Evolutionary conservation across 1,140 invertebrate genomes (phyloP), one percentile per base, ranked within the genome.

Genomic region (Saxidomus purpurata): DNA sequence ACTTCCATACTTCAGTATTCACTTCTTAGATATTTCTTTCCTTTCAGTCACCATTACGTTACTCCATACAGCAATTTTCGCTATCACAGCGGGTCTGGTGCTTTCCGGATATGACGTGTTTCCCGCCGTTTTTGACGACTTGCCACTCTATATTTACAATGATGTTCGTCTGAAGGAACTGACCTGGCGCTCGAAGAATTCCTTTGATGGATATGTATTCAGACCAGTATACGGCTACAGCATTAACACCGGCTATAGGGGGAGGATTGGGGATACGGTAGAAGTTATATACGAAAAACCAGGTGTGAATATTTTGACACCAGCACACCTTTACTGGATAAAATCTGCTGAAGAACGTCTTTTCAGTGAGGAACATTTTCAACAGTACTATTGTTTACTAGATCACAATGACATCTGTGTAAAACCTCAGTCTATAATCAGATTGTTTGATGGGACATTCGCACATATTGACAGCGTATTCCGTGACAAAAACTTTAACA

Each of bases 51-150:
- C 77, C 2, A 19, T 74, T 8, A 47, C 79, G 22, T 47, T 79
- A 8, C 22, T 84, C 17, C 89, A 90, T 59, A 2, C 77, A 38
- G 40, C 47, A 0, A 40, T 59, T 6, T 49, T 92, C 94, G 95
- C 49, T 9, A n/a, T 85, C 8, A 90, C 89, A 19, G n/a, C 71
- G 13, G 82, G 82, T 38, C 52, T 92, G 17, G 43, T 79, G 0
- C 22, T 71, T 25, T 49, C 77, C 79, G 91, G 91, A 59, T 87
- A 90, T 77, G 87, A 92, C 81, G 83, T 92, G 19, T 84, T 92
- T 71, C 91, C 91, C 19, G 69, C 77, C 38, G 84, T 83, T 22
- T 92, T 92, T 49, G 87, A 92, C 36, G 61, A 49, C 22, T 40
- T 92, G 36, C 91, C 91, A 34, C 87, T 92, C 15, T 69, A 90